Evolutionary conservation across 35 echinoderm and acorn worm genomes (phyloP).

Genomic region (Hemicentrotus pulcherrimus): DNA sequence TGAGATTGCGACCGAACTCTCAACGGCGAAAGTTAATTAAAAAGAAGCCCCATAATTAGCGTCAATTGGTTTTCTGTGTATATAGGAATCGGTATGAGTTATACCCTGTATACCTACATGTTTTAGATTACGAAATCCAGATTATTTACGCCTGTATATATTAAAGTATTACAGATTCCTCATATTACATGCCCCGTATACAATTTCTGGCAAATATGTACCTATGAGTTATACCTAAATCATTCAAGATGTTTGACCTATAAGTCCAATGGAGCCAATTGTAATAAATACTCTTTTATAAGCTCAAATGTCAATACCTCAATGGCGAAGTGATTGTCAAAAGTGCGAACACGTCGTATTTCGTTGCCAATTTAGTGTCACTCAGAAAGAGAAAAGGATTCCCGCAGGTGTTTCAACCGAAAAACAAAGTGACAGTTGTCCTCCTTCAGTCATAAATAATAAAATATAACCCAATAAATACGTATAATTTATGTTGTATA

Average conservation of each 20-base stretch:
- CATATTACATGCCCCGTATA: not conserved
- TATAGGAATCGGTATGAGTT: too few species aligned
- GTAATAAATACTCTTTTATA: not conserved
- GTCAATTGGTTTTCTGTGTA: too few species aligned
- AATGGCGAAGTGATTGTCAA: not conserved
- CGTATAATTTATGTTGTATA: not conserved
- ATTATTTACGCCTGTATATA: constrained; percentile 2
- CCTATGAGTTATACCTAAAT: not conserved
- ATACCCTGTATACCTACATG: too few species aligned
- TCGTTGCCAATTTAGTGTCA: not conserved
- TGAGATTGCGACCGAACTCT: too few species aligned
- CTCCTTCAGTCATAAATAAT: not conserved
- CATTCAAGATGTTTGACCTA: not conserved
- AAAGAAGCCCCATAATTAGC: too few species aligned
- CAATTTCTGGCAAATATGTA: not conserved
- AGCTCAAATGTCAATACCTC: not conserved
- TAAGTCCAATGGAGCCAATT: not conserved
- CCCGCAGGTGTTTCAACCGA: not conserved
- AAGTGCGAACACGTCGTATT: not conserved
- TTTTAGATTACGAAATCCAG: not conserved
- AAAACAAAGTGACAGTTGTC: not conserved
- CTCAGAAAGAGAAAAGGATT: not conserved
- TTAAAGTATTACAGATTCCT: not conserved
- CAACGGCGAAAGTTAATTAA: too few species aligned
- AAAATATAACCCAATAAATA: not conserved